Conservation (phyloP, 2,888 invertebrate species). For the Limnephilus rhombicus region DNA sequence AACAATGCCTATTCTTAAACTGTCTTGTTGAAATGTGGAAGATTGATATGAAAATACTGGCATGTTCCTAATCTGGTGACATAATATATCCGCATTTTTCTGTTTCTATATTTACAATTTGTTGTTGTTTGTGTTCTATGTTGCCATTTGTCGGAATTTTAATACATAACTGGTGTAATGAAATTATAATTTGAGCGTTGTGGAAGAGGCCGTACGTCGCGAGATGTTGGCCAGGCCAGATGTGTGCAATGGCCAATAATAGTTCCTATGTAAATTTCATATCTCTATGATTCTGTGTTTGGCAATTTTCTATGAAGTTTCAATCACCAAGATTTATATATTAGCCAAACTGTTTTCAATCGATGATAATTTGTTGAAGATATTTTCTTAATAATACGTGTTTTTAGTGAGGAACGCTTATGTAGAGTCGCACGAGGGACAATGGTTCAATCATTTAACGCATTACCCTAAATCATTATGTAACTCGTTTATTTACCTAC, state of each 20-base stretch:
- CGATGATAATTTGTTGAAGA: constrained; percentile 68
- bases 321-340: constrained; percentile 69
- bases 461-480: background rate
- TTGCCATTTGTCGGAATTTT: constrained; percentile 64
- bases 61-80: constrained; percentile 27
- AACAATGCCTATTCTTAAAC: background rate
- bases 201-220: constrained; percentile 63
- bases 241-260: constrained; percentile 70
- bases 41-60: background rate
- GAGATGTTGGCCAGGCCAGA: constrained; percentile 57
- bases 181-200: constrained; percentile 56
- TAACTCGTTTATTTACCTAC: background rate
- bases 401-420: constrained; percentile 66
- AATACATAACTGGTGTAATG: constrained; percentile 44
- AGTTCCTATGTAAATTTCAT: constrained; percentile 81
- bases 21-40: background rate
- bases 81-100: constrained; percentile 30
- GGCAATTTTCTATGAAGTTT: constrained; percentile 67
- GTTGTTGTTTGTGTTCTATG: constrained; percentile 62
- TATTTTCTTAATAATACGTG: constrained; percentile 67
- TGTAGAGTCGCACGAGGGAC: constrained; percentile 57
- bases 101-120: constrained; percentile 35
- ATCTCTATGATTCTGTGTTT: constrained; percentile 66
- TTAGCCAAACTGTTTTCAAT: constrained; percentile 73
- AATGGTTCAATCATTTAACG: constrained; percentile 20